Percentiles rank a stretch among this genome's conserved stretches.
Evolutionary conservation across 2,888 invertebrate genomes (phyloP).

Genomic region (Netelia melanura): DNA sequence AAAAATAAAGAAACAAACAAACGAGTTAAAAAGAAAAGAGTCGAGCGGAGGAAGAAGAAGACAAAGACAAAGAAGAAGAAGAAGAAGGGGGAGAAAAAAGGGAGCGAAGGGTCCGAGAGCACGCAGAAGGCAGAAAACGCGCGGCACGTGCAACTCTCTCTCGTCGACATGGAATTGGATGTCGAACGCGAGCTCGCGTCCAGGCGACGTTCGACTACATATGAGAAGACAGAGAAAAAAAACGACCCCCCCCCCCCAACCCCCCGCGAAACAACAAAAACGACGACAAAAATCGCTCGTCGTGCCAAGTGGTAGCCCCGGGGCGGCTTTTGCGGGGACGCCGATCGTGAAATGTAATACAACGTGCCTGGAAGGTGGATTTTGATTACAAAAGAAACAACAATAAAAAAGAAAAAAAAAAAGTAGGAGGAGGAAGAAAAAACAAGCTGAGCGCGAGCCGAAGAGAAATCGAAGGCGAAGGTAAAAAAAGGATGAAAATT

Average conservation of each 20-base stretch:
- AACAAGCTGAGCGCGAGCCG: background rate
- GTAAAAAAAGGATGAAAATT: background rate
- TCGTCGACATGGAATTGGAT: conserved; percentile 66
- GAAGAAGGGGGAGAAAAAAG: background rate
- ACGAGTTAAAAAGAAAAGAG: background rate
- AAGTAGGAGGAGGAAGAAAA: conserved; percentile 18
- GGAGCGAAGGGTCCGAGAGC: background rate
- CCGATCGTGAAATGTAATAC: conserved; percentile 64
- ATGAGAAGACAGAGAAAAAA: background rate
- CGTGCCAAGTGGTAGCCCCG: conserved; percentile 47
- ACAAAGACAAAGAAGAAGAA: background rate
- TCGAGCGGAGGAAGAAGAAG: background rate
- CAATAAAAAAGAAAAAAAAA: conserved; percentile 3
- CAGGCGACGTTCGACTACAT: background rate
- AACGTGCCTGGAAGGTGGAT: conserved; percentile 56
- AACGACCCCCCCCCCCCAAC: background rate
- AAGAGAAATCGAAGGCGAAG: background rate
- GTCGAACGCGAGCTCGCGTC: conserved; percentile 56
- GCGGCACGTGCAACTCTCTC: conserved; percentile 31
- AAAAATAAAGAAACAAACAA: background rate
- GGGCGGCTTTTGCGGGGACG: conserved; percentile 5
- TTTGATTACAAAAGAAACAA: conserved; percentile 17
- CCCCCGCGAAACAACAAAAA: background rate
- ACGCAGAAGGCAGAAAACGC: background rate
- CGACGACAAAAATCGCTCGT: conserved; percentile 6